Evolutionary conservation across 2,797 vertebrate species (phyloP), one percentile per base, ranked within the genome.

Genomic region (Cercopithecus diana): DNA sequence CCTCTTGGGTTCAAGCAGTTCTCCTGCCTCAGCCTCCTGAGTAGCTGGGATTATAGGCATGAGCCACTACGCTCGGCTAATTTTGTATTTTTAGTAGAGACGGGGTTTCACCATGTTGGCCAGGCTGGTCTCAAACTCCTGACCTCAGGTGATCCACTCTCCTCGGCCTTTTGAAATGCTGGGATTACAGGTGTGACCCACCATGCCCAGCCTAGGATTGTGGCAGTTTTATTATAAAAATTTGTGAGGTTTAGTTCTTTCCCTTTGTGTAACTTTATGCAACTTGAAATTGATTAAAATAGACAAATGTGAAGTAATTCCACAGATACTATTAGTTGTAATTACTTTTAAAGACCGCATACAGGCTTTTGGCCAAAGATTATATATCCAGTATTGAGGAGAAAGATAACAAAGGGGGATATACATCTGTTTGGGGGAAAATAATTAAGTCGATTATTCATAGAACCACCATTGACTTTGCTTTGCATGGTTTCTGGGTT

Each of bases 271-370:
- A 67, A 57, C 83, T 61, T 92, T 94, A 52, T 81, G 17, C 9
- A 93, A 43, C n/a, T 89, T 89, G 52, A 83, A 93, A 24, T 83
- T 67, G 52, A 88, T 92, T 87, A 28, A 88, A 91, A 67, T 79
- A 91, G 89, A 80, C 36, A 84, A 41, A 86, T 64, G 10, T 55
- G 55, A 30, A 94, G 4, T 48, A 77, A 77, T 96, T 92, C 43
- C 28, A 88, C 82, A 91, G 33, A 30, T 82, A 22, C 26, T 88
- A 43, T 95, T 94, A 87, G 26, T 87, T 92, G 30, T 52, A 83
- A 55, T 67, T 92, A 72, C 52, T 97, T 92, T 55, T 73, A 86
- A 89, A 86, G 33, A 52, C 7, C 7, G 11, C 48, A 3, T 73
- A 43, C 75, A 91, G 58, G 33, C 76, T 41, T 89, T 61, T 88